Percentiles rank a stretch among this genome's conserved stretches.
Conservation (phyloP, 2,797 vertebrate genomes). For the Eospalax fontanierii region DNA sequence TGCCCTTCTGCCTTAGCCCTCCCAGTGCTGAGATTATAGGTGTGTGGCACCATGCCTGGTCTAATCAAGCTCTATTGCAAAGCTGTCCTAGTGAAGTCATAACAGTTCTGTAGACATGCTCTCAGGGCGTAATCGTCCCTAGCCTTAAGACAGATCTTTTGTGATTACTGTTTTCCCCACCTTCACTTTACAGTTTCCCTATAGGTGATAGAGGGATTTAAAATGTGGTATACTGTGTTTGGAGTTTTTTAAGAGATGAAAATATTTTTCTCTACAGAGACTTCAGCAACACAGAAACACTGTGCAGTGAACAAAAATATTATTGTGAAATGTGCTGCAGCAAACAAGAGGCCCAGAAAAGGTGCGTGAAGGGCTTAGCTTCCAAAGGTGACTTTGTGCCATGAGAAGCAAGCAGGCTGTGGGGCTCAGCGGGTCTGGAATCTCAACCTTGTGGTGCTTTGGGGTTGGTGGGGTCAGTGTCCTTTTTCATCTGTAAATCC, state of each 20-base stretch:
- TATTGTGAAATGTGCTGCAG: conserved; percentile 99
- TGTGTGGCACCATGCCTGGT: not conserved
- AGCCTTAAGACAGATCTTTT: not conserved
- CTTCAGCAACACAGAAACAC: conserved; percentile 99
- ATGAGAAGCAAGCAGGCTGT: not conserved
- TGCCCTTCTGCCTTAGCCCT: not conserved
- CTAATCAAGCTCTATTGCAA: conserved; percentile 7
- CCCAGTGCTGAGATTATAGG: not conserved
- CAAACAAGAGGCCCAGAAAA: conserved; percentile 99
- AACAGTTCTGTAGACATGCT: not conserved
- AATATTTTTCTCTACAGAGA: conserved; percentile 92
- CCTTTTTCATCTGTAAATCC: not conserved
- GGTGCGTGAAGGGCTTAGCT: conserved; percentile 89
- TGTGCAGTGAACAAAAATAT: conserved; percentile 99
- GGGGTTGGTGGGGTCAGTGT: not conserved
- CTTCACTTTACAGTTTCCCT: conserved; percentile 13
- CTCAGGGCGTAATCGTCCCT: not conserved
- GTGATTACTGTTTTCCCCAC: not conserved
- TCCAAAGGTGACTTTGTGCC: not conserved
- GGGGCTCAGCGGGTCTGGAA: not conserved
- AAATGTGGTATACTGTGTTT: not conserved
- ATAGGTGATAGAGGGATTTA: not conserved
- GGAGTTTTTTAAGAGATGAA: conserved; percentile 39
- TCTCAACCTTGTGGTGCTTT: not conserved
- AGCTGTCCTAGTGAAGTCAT: not conserved